Evolutionary conservation across 1,140 invertebrate species (phyloP), one percentile per base, ranked within the genome.

Genomic region (Colletes gigas): DNA sequence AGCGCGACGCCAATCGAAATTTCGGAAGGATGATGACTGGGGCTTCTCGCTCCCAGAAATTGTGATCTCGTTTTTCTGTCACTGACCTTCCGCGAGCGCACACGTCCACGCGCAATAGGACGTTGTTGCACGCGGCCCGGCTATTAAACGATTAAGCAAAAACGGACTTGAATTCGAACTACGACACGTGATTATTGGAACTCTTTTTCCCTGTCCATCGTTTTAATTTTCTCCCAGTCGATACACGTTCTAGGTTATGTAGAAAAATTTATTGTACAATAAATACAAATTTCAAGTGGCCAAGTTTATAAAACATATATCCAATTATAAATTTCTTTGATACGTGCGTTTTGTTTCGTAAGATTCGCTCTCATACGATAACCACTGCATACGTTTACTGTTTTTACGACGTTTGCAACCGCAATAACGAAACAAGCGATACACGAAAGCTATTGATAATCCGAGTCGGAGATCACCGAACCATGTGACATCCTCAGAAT

Each of bases 41-140:
- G 63, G 68, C 63, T 70, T 79, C 44, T 50, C 60, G 50, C 82
- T 74, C 77, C 62, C 59, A 68, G 69, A 83, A 83, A 70, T 63
- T 67, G 57, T 71, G 57, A 60, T 59, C 71, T 70, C 65, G 39
- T 75, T 80, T 83, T 75, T 84, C 82, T 84, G 76, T 84, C 84
- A 84, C 84, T 87, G 85, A 87, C 82, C 85, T 88, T 83, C 60
- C 81, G 66, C 81, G 50, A 82, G 66, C 47, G 21, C 50, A 30
- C 19, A 54, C 70, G 19, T 55, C 14, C 3, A 12, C 41, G 7
- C 44, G 50, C 47, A 17, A 69, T 76, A 65, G 21, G 39, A 78
- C 41, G n/a, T n/a, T 5, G 30, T 21, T 12, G n/a, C 47, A 4
- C 12, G 65, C 44, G 41, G 10, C n/a, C n/a, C 6, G n/a, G 14